Percentiles rank a stretch among this genome's conserved stretches.
Evolutionary conservation across 2,888 invertebrate genomes (phyloP).

Genomic region (Drosophila niveifrons): DNA sequence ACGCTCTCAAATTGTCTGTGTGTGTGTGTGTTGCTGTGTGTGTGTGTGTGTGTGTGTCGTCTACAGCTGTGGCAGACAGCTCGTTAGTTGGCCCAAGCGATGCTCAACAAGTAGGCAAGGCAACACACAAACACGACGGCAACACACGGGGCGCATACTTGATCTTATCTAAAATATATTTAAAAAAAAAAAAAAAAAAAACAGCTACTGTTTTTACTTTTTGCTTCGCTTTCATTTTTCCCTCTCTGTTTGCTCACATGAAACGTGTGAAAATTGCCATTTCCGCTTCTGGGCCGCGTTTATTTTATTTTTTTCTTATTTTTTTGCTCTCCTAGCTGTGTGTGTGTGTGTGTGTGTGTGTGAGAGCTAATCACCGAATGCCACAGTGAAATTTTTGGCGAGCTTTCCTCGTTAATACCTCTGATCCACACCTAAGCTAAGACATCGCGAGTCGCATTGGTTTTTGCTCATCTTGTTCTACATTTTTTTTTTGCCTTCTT

Average conservation of each 20-base stretch:
- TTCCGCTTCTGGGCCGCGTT: slow-evolving; percentile 19
- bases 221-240: not conserved
- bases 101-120: slow-evolving; percentile 63
- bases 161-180: slow-evolving; percentile 51
- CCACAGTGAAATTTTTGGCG: slow-evolving; percentile 43
- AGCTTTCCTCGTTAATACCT: slow-evolving; percentile 49
- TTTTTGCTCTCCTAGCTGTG: not conserved
- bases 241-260: slow-evolving; percentile 32
- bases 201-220: slow-evolving; percentile 25
- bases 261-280: slow-evolving; percentile 59
- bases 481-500: too few relatives aligned
- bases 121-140: not conserved
- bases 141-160: slow-evolving; percentile 47
- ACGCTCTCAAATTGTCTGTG: slow-evolving; percentile 40
- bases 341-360: not conserved
- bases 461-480: slow-evolving; percentile 1
- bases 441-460: slow-evolving; percentile 26
- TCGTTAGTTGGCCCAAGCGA: slow-evolving; percentile 48
- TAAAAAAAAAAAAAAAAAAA: slow-evolving; percentile 26
- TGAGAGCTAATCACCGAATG: slow-evolving; percentile 57
- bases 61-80: slow-evolving; percentile 32
- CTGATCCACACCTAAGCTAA: slow-evolving; percentile 51
- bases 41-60: slow-evolving; percentile 21
- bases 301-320: not conserved
- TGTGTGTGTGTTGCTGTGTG: slow-evolving; percentile 19